Conservation (phyloP, 2,797 vertebrate genomes). For the Tragelaphus eurycerus region DNA sequence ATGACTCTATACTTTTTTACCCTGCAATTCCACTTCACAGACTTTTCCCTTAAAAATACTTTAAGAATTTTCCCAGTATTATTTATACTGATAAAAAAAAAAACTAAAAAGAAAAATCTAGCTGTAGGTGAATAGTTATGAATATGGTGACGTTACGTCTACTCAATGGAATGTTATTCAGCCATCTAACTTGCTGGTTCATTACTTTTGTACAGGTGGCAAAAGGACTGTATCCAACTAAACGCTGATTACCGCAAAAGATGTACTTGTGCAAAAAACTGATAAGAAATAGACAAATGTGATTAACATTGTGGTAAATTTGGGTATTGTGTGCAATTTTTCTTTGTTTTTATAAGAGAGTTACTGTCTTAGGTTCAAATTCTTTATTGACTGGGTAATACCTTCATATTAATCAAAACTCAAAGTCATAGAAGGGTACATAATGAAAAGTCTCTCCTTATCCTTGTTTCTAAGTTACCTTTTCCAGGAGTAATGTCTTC, state of each 20-base stretch:
- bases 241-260: not conserved
- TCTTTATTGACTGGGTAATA: not conserved
- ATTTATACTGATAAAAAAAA: conserved; percentile 2
- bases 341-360: not conserved
- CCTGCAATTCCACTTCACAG: not conserved
- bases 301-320: not conserved
- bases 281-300: conserved; percentile 17
- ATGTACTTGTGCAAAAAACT: conserved; percentile 9
- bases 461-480: not conserved
- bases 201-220: not conserved
- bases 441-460: not conserved
- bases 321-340: not conserved
- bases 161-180: not conserved
- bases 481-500: not conserved
- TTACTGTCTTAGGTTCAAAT: not conserved
- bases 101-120: conserved; percentile 18
- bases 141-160: not conserved
- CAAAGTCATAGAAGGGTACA: not conserved
- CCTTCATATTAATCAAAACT: not conserved
- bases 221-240: not conserved
- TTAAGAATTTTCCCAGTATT: not conserved
- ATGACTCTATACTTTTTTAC: not conserved
- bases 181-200: not conserved
- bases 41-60: not conserved
- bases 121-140: not conserved